Conservation (phyloP, 2,113 vertebrate genomes). For the Melanerpes formicivorus region DNA sequence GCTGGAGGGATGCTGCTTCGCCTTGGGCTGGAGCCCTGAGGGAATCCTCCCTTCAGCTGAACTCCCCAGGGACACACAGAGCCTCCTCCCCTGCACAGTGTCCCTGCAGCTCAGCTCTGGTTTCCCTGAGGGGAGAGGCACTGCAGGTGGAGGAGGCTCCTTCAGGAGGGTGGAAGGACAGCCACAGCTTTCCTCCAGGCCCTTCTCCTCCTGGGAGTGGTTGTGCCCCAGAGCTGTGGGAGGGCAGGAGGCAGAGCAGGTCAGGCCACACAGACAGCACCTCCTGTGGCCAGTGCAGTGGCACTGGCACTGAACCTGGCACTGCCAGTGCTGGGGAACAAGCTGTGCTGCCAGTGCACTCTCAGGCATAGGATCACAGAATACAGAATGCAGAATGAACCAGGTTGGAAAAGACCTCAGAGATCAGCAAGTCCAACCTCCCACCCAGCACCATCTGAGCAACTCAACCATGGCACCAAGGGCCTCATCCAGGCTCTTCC, state of each 20-base stretch:
- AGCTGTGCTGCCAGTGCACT: neutral
- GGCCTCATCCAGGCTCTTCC: no score
- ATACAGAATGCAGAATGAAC: no score
- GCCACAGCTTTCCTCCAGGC: neutral
- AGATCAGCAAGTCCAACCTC: no score
- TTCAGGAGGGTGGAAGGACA: neutral
- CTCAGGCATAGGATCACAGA: neutral
- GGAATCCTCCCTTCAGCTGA: neutral
- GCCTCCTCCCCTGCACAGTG: neutral
- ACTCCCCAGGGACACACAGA: neutral
- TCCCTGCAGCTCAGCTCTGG: neutral
- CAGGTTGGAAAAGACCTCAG: no score
- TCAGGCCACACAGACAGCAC: neutral
- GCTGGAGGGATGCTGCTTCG: neutral
- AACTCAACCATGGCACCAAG: no score
- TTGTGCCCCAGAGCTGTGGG: neutral
- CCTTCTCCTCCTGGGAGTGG: neutral
- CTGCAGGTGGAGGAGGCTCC: neutral
- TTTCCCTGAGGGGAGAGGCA: neutral
- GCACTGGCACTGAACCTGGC: neutral
- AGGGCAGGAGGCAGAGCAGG: neutral
- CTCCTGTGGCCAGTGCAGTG: neutral
- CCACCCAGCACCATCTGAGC: no score
- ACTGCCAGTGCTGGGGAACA: neutral
- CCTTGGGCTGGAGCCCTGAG: neutral